Conservation (phyloP, 2,113 vertebrate genomes). For the Gadus chalcogrammus region DNA sequence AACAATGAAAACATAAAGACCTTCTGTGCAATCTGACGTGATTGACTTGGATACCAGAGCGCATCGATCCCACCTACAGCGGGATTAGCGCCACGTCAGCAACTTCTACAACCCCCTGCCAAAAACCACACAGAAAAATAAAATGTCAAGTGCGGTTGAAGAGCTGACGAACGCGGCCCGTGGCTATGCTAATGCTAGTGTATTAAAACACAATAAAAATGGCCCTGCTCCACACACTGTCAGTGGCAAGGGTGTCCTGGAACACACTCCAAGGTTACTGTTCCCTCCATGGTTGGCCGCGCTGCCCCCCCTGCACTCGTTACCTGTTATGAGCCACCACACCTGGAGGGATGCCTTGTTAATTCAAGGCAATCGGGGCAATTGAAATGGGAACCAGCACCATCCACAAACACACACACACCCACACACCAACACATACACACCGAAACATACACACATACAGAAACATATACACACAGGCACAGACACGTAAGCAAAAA, state of each 20-base stretch:
- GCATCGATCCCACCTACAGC: constrained; percentile 67
- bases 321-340: constrained; percentile 21
- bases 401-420: no score
- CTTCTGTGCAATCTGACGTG: no score
- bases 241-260: constrained; percentile 27
- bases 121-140: constrained; percentile 63
- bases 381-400: constrained; percentile 56
- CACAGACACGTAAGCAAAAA: no score
- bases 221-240: constrained; percentile 38
- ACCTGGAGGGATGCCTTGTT: constrained; percentile 66
- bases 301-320: constrained; percentile 30
- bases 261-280: constrained; percentile 47
- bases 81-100: constrained; percentile 73
- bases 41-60: not conserved
- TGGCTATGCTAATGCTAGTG: constrained; percentile 39
- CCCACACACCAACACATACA: no score
- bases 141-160: constrained; percentile 56
- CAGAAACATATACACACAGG: no score
- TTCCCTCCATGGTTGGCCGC: constrained; percentile 52
- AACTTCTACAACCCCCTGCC: constrained; percentile 71
- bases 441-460: no score
- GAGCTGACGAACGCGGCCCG: constrained; percentile 8
- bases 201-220: constrained; percentile 20
- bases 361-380: constrained; percentile 40
- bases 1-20: no score